A percentile compares a stretch with the other conserved stretches of the same genome.
phyloP scores from a whole-genome alignment of 2,888 invertebrate genomes.

The Euclidia mi region DNA sequence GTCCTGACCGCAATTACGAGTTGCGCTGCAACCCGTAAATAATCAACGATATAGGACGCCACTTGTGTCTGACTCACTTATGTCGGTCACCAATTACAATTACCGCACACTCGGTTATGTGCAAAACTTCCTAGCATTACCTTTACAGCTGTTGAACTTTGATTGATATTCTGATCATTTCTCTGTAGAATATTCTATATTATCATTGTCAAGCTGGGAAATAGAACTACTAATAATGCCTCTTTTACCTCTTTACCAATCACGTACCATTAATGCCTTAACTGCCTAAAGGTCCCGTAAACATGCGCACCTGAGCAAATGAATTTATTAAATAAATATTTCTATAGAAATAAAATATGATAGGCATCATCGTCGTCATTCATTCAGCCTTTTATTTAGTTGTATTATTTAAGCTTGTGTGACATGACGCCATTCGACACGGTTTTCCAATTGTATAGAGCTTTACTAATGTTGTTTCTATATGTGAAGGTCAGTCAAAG shows the following conservation, averaged over 20 bases:
- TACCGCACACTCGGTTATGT: constrained; percentile 33
- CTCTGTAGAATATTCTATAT: no score
- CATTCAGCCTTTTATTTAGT: not conserved
- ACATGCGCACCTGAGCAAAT: no score
- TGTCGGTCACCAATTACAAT: constrained; percentile 65
- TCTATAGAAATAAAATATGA: not conserved
- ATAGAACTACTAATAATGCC: no score
- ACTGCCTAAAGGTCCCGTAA: no score
- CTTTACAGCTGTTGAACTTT: not conserved
- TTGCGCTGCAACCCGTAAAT: constrained; percentile 82
- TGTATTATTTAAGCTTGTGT: not conserved
- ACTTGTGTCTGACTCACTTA: constrained; percentile 78
- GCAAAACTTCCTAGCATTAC: not conserved
- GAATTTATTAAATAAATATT: not conserved
- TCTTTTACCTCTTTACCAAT: no score
- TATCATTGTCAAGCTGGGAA: no score
- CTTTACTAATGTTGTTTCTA: not conserved
- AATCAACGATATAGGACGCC: constrained; percentile 85
- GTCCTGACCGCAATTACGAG: constrained; percentile 88
- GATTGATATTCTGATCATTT: no score
- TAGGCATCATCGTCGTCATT: not conserved
- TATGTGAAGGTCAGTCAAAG: not conserved
- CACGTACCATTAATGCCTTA: no score
- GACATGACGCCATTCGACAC: not conserved
- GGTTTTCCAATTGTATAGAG: not conserved